phyloP scores from a whole-genome alignment of 2,888 invertebrate genomes.

The Crepidodera aurea region DNA sequence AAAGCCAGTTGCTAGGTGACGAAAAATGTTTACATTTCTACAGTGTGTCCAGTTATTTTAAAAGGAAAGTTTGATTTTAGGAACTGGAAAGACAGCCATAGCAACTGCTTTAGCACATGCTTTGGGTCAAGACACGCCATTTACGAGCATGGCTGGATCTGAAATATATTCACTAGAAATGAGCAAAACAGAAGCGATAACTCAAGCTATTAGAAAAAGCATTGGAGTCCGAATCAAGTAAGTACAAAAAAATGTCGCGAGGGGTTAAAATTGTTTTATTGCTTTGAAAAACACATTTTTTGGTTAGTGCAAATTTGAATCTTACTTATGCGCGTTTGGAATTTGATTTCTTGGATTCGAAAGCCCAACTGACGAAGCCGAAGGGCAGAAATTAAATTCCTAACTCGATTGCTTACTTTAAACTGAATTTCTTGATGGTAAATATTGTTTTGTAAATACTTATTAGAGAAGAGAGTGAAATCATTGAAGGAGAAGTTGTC shows the following conservation, averaged over 20 bases:
- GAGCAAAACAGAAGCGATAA: slow-evolving; percentile 98
- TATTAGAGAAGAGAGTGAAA: slow-evolving; percentile 93
- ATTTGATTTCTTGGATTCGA: too few relatives aligned
- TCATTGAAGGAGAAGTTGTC: slow-evolving; percentile 98
- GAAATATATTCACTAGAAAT: slow-evolving; percentile 99
- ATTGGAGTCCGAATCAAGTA: slow-evolving; percentile 84
- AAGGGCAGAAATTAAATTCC: too few relatives aligned
- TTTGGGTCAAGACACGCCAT: slow-evolving; percentile 93
- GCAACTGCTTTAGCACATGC: slow-evolving; percentile 97
- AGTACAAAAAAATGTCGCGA: slow-evolving; percentile 29
- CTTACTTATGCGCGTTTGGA: too few relatives aligned
- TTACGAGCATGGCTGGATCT: slow-evolving; percentile 97
- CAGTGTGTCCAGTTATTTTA: too few relatives aligned
- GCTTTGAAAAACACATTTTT: too few relatives aligned
- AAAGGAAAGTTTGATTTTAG: slow-evolving; percentile 42
- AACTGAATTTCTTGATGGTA: too few relatives aligned
- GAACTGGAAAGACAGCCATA: slow-evolving; percentile 95
- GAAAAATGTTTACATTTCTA: not conserved
- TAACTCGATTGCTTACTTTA: too few relatives aligned
- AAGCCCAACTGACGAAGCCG: too few relatives aligned
- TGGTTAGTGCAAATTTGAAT: too few relatives aligned
- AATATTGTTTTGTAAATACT: too few relatives aligned
- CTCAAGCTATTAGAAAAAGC: slow-evolving; percentile 95
- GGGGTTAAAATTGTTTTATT: too few relatives aligned
- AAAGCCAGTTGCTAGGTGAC: not conserved